Evolutionary conservation across 2,113 vertebrate species (phyloP).

Genomic region (Podocnemis expansa): DNA sequence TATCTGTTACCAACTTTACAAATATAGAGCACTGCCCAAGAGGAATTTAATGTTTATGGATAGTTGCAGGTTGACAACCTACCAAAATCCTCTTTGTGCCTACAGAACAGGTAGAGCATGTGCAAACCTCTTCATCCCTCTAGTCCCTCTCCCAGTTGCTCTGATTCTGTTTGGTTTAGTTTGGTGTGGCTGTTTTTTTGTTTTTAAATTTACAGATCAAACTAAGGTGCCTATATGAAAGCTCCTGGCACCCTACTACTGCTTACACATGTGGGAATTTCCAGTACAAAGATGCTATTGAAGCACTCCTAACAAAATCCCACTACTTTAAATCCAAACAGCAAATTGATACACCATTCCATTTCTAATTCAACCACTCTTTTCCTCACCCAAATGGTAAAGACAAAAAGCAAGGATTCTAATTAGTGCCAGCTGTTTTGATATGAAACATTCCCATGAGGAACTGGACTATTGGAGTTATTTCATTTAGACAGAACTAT

Average conservation of each 20-base stretch:
- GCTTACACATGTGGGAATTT: neutral
- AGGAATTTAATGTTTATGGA: neutral
- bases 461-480: neutral
- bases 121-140: neutral
- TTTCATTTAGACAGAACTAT: neutral
- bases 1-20: neutral
- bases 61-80: neutral
- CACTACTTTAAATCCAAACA: neutral
- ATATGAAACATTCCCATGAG: neutral
- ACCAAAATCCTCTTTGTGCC: neutral
- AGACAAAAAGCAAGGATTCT: fast-evolving
- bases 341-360: neutral
- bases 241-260: neutral
- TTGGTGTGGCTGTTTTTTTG: neutral
- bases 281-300: neutral
- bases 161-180: neutral
- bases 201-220: neutral
- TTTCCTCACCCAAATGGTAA: neutral
- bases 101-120: neutral
- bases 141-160: fast-evolving
- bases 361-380: neutral
- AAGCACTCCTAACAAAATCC: neutral
- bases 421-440: fast-evolving
- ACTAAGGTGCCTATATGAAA: neutral
- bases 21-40: too few relatives aligned